phyloP scores from a whole-genome alignment of 2,113 vertebrate genomes.

The Oreochromis niloticus region DNA sequence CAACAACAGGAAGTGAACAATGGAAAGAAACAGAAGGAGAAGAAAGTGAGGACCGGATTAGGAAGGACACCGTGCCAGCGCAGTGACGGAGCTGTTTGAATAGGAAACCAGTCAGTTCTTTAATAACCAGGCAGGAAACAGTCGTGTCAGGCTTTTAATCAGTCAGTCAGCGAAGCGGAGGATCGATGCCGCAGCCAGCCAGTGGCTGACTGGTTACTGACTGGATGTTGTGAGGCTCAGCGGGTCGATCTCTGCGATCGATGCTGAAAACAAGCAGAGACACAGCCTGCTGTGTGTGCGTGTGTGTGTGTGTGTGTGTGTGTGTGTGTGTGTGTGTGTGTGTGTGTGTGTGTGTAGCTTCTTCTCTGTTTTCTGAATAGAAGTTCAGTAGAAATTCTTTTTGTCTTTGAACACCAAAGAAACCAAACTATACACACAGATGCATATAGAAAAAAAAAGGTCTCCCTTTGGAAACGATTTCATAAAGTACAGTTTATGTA shows the following conservation, averaged over 20 bases:
- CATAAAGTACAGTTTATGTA: not conserved
- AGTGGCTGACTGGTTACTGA: conserved; percentile 36
- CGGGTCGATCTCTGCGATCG: conserved; percentile 35
- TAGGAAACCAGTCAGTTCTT: not conserved
- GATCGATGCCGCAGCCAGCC: conserved; percentile 20
- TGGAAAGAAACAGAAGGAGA: not conserved
- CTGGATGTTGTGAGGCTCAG: conserved; percentile 47
- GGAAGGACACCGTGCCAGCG: not conserved
- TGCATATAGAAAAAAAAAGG: not conserved
- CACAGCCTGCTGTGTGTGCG: conserved; percentile 24
- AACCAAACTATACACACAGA: not conserved
- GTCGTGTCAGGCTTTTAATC: conserved; percentile 17
- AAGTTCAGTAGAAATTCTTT: not conserved
- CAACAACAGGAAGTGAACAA: not conserved
- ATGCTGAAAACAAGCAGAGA: conserved; percentile 55
- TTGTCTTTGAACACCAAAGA: conserved; percentile 5
- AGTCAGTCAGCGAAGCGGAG: conserved; percentile 5
- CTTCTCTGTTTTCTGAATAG: not conserved
- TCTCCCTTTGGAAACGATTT: not conserved
- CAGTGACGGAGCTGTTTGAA: not conserved
- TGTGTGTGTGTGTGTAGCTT: not conserved
- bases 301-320: not conserved
- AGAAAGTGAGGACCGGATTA: not conserved
- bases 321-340: not conserved
- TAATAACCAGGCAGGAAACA: conserved; percentile 32